phyloP scores from a whole-genome alignment of 2,113 vertebrate species.

The Callipepla californica region DNA sequence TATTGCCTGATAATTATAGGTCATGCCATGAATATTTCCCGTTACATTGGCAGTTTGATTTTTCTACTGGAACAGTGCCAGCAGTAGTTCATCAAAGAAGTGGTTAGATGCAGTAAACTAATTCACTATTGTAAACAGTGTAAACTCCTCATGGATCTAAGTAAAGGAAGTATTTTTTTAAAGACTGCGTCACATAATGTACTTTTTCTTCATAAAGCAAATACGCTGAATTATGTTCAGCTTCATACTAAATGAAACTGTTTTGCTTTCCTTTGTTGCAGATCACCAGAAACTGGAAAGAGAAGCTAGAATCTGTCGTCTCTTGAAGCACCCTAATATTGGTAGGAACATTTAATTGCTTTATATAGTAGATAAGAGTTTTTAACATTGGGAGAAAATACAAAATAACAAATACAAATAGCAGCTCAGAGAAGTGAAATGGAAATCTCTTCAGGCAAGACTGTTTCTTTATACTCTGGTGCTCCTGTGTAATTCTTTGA shows the following conservation, averaged over 20 bases:
- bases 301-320: conserved; percentile 93
- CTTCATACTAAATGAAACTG: not conserved
- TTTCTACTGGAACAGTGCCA: not conserved
- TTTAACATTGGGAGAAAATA: not conserved
- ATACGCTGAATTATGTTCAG: not conserved
- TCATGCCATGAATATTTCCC: not conserved
- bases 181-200: not conserved
- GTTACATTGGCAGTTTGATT: not conserved
- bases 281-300: conserved; percentile 96
- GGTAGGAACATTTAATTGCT: conserved; percentile 77
- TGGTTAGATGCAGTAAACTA: not conserved
- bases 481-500: not conserved
- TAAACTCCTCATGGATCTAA: not conserved
- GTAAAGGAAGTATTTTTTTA: not conserved
- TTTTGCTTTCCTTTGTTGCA: conserved; percentile 62
- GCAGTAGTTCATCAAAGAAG: not conserved
- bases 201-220: not conserved
- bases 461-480: not conserved
- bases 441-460: not conserved
- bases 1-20: not conserved
- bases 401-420: not conserved
- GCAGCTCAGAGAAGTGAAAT: not conserved
- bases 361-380: not conserved
- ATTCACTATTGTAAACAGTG: not conserved
- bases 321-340: conserved; percentile 93